A percentile compares a stretch with the other conserved stretches of the same genome.
Conservation (phyloP, 2,888 invertebrate genomes). For the Oeneis ivallda region DNA sequence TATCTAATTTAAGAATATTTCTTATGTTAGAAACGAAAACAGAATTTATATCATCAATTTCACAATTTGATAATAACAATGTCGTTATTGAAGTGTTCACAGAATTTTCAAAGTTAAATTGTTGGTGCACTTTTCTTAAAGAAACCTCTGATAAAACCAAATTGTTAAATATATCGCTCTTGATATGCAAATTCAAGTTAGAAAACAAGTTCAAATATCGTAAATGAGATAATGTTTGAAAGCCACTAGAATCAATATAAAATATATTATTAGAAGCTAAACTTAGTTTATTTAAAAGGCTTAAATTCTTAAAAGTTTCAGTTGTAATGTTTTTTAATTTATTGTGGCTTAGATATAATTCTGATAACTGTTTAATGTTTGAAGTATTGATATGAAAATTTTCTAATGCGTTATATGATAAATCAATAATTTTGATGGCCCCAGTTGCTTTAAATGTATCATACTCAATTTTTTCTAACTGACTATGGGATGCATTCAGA, state of each 20-base stretch:
- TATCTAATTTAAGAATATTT: slow-evolving; percentile 21
- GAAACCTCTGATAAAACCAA: slow-evolving; percentile 26
- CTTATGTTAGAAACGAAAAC: slow-evolving; percentile 25
- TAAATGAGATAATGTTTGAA: slow-evolving; percentile 23
- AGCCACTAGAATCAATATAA: slow-evolving; percentile 22
- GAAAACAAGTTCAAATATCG: slow-evolving; percentile 19
- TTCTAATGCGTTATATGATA: slow-evolving; percentile 30
- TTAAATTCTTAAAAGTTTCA: slow-evolving; percentile 25
- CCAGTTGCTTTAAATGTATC: slow-evolving; percentile 26
- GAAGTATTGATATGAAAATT: slow-evolving; percentile 30
- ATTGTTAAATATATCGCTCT: slow-evolving; percentile 26
- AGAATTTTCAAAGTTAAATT: slow-evolving; percentile 22
- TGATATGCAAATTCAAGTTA: slow-evolving; percentile 24
- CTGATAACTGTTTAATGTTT: slow-evolving; percentile 14
- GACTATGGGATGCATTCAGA: slow-evolving; percentile 26
- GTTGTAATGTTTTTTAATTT: slow-evolving; percentile 28
- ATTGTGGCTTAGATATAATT: slow-evolving; percentile 32
- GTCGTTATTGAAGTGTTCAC: slow-evolving; percentile 28
- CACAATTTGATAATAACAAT: slow-evolving; percentile 26
- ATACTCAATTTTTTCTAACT: slow-evolving; percentile 30
- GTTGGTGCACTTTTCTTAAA: slow-evolving; percentile 14
- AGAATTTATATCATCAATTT: slow-evolving; percentile 27
- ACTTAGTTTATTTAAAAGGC: slow-evolving; percentile 21
- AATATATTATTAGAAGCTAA: slow-evolving; percentile 29
- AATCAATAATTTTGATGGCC: slow-evolving; percentile 25